Evolutionary conservation across 2,797 vertebrate species (phyloP).

Genomic region (Mormyrus hasselquistii): DNA sequence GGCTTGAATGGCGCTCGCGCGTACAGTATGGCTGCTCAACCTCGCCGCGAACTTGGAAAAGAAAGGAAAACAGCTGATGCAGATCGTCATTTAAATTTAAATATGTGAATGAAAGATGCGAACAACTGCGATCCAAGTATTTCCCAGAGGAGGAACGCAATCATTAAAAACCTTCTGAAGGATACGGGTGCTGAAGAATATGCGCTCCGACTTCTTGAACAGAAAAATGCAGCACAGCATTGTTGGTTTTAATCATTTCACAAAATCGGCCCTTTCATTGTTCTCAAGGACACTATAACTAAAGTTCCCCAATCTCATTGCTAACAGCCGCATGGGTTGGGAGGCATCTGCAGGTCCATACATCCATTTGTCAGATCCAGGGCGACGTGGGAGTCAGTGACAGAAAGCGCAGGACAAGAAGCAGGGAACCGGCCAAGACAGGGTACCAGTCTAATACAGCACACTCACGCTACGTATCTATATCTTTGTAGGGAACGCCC

Average conservation of each 20-base stretch:
- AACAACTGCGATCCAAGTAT: neutral
- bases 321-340: neutral
- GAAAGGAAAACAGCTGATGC: neutral
- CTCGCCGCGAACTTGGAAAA: neutral
- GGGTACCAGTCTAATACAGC: neutral
- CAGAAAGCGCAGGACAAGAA: neutral
- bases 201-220: neutral
- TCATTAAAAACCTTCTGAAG: neutral
- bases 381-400: neutral
- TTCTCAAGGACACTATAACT: neutral
- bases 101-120: neutral
- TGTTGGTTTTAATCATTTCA: neutral
- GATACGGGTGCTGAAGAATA: neutral
- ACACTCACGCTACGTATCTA: neutral
- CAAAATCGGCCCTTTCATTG: neutral
- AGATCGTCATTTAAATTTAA: neutral
- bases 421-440: neutral
- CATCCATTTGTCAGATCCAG: neutral
- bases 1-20: neutral
- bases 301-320: neutral
- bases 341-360: neutral
- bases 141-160: neutral
- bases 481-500: neutral
- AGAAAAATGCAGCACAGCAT: neutral
- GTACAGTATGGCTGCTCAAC: neutral